These are phyloP conservation scores for Nomada fabriciana DNA, from an alignment of 2,888 invertebrate genomes.

Conservation along the genomic window DNA sequence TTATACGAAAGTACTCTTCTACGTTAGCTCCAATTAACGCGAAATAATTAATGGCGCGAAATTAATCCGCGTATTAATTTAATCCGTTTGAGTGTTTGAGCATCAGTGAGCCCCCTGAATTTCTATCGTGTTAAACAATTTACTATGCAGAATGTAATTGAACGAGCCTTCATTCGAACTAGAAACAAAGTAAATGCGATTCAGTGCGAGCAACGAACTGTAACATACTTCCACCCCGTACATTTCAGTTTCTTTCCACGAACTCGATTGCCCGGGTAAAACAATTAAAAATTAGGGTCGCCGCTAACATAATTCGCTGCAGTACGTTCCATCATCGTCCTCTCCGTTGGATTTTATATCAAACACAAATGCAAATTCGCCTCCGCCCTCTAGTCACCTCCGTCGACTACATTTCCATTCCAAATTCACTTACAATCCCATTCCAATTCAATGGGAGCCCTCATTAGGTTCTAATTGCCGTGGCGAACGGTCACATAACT, in stretches of 20 bases:
- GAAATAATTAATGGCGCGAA: not conserved
- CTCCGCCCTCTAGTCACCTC: not conserved
- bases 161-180: not conserved
- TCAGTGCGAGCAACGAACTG: not conserved
- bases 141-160: not conserved
- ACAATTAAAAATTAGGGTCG: conserved; percentile 4
- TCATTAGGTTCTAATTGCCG: conserved; percentile 46
- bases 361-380: conserved; percentile 34
- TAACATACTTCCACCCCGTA: not conserved
- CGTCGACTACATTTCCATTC: conserved; percentile 43
- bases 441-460: conserved; percentile 46
- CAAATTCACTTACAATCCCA: conserved; percentile 50
- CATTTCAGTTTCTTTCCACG: not conserved
- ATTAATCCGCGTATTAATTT: not conserved
- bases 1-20: not conserved
- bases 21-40: not conserved
- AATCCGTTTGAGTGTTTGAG: not conserved
- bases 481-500: conserved; percentile 23
- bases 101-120: not conserved
- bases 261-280: not conserved
- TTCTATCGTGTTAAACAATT: conserved; percentile 1
- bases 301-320: not conserved
- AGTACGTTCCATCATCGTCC: not conserved
- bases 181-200: not conserved
- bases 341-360: conserved; percentile 20